phyloP scores from a whole-genome alignment of 2,797 vertebrate genomes.

The Crocodylus rhombifer region DNA sequence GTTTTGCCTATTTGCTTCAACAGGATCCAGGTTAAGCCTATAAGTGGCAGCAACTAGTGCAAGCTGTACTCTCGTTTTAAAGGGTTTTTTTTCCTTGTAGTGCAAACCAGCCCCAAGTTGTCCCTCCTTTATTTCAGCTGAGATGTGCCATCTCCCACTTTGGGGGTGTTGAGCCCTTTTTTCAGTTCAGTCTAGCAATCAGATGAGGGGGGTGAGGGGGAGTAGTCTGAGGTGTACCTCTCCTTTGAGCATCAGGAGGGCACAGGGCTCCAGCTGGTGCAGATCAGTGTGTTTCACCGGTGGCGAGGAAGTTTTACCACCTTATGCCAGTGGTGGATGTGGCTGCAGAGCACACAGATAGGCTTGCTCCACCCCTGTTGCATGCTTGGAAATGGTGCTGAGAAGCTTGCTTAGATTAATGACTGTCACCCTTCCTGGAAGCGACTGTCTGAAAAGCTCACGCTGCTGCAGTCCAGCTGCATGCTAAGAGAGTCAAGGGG shows the following conservation, averaged over 20 bases:
- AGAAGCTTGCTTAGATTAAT: too few species aligned
- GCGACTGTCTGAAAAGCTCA: too few species aligned
- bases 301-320: neutral
- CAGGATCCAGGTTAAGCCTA: neutral
- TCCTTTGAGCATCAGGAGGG: conserved; percentile 45
- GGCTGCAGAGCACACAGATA: conserved; percentile 16
- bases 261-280: neutral
- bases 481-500: too few species aligned
- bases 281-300: neutral
- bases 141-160: conserved; percentile 61
- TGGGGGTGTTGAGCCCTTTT: conserved; percentile 47
- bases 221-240: conserved; percentile 46
- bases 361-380: conserved; percentile 14
- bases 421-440: too few species aligned
- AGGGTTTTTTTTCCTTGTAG: neutral
- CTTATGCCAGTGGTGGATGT: conserved; percentile 7
- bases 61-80: neutral
- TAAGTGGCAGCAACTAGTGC: too few species aligned
- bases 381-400: too few species aligned
- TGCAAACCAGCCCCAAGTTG: neutral
- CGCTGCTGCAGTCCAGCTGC: too few species aligned
- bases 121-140: conserved; percentile 52
- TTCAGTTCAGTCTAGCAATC: conserved; percentile 42
- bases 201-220: conserved; percentile 12
- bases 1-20: neutral